Conservation (phyloP, 1,140 invertebrate species). For the Cydia fagiglandana region DNA sequence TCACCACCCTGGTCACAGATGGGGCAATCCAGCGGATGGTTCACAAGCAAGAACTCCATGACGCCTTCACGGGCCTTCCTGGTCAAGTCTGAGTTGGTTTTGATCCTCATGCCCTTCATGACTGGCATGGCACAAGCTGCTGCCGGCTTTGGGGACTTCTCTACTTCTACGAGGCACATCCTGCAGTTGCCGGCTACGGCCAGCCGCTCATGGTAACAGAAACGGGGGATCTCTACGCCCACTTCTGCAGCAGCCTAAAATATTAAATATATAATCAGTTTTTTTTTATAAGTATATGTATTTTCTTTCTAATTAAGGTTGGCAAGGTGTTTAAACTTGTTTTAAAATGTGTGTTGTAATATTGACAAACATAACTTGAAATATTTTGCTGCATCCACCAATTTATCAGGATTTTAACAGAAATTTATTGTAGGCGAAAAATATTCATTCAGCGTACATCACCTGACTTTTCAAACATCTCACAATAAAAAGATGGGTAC, state of each 20-base stretch:
- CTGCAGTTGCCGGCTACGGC: constrained; percentile 99
- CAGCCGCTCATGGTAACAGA: constrained; percentile 99
- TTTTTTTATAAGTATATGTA: too few relatives aligned
- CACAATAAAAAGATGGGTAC: too few relatives aligned
- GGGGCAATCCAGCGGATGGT: constrained; percentile 99
- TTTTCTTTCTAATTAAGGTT: background rate
- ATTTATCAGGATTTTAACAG: too few relatives aligned
- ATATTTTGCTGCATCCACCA: too few relatives aligned
- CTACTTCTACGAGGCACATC: constrained; percentile 99
- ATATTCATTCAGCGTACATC: too few relatives aligned
- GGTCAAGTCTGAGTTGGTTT: constrained; percentile 98
- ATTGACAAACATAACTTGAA: too few relatives aligned
- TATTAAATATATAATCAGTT: constrained; percentile 60
- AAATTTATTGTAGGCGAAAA: too few relatives aligned
- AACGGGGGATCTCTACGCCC: constrained; percentile 98
- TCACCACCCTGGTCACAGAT: constrained; percentile 99
- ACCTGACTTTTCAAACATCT: too few relatives aligned
- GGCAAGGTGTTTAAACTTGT: constrained; percentile 15
- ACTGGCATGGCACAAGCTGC: constrained; percentile 99
- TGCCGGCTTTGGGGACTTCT: constrained; percentile 96
- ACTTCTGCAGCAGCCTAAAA: constrained; percentile 94
- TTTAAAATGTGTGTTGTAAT: background rate
- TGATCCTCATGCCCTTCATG: constrained; percentile 97
- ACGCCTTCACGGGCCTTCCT: constrained; percentile 95
- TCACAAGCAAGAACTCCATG: constrained; percentile 99